A percentile compares a stretch with the other conserved stretches of the same genome.
phyloP scores from a whole-genome alignment of 2,888 invertebrate genomes.

The Oscheius sp. region DNA sequence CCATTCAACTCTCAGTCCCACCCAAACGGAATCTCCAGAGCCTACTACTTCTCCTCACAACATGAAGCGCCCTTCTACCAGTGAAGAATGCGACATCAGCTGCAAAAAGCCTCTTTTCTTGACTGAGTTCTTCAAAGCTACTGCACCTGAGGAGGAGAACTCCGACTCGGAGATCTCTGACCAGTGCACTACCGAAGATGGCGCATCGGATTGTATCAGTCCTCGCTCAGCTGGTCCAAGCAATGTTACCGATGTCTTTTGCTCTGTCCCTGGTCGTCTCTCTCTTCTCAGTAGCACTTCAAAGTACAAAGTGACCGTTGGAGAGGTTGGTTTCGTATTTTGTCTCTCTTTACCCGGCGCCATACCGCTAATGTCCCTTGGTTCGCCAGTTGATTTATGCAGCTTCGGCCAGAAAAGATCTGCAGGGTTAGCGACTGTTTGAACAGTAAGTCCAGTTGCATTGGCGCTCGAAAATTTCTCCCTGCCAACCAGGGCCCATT shows the following conservation, averaged over 20 bases:
- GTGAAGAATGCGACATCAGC: neutral
- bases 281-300: conserved; percentile 95
- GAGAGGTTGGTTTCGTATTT: conserved; percentile 79
- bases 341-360: conserved; percentile 8
- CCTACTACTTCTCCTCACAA: neutral
- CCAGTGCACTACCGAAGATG: conserved; percentile 25
- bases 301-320: conserved; percentile 99
- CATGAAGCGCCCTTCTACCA: conserved; percentile 15
- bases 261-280: conserved; percentile 93
- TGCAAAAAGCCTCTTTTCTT: conserved; percentile 23
- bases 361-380: neutral
- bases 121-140: conserved; percentile 12
- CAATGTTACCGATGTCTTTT: conserved; percentile 81
- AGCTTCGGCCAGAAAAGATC: neutral
- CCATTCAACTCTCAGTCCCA: conserved; percentile 17
- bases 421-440: conserved; percentile 21
- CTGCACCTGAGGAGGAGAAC: conserved; percentile 13
- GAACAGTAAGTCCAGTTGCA: conserved; percentile 20
- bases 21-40: conserved; percentile 21
- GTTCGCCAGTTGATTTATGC: neutral
- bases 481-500: conserved; percentile 26
- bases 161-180: conserved; percentile 23
- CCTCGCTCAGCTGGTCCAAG: conserved; percentile 12
- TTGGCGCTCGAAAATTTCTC: conserved; percentile 22
- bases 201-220: conserved; percentile 21